Conservation (phyloP, 2,797 vertebrate species). For the Propithecus deckenii region DNA sequence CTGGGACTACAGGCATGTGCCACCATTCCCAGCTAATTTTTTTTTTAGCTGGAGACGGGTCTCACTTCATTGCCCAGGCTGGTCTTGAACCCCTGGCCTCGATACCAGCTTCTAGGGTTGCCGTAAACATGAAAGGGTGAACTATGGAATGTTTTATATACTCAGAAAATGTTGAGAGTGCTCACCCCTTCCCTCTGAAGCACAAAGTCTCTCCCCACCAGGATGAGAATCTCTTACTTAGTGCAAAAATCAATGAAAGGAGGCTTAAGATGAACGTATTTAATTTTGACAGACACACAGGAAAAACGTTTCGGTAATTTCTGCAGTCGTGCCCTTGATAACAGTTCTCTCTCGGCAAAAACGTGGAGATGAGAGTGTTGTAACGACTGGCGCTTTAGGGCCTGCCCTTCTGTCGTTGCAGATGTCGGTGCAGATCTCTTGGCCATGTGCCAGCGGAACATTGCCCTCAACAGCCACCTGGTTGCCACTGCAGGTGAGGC, state of each 20-base stretch:
- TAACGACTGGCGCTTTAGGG: accelerated
- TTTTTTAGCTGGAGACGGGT: not conserved
- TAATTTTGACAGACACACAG: accelerated
- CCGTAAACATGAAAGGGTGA: not conserved
- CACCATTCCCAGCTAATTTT: not conserved
- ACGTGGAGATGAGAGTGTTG: accelerated
- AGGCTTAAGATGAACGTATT: accelerated
- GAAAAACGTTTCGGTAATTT: accelerated
- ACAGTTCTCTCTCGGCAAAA: not conserved
- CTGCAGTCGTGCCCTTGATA: accelerated
- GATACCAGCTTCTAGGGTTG: accelerated
- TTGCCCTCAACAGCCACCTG: conserved; percentile 88
- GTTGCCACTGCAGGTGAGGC: conserved; percentile 86
- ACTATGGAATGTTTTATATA: accelerated
- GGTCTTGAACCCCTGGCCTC: not conserved
- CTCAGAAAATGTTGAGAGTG: not conserved
- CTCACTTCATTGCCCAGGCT: not conserved
- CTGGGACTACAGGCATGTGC: not conserved
- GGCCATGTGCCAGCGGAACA: conserved; percentile 92
- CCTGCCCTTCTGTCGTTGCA: conserved; percentile 77
- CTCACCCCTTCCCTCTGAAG: not conserved
- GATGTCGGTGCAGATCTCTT: conserved; percentile 95
- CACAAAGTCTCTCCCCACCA: not conserved
- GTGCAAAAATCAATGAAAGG: not conserved
- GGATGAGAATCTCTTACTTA: not conserved